These are phyloP conservation scores for Xanthostigma xanthostigma DNA, from an alignment of 2,888 invertebrate species.

Conservation along the genomic window DNA sequence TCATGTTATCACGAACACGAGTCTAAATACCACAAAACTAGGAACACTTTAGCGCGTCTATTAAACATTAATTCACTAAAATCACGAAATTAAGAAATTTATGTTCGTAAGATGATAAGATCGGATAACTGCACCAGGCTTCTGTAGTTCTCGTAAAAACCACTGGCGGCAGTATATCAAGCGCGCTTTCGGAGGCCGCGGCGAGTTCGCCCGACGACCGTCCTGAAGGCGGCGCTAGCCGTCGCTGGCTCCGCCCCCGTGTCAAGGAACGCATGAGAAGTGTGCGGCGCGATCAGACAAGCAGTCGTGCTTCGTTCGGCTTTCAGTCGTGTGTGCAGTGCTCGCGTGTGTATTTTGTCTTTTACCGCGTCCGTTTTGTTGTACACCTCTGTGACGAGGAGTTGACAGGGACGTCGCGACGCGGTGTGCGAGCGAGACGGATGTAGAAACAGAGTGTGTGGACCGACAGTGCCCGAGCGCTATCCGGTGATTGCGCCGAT, in stretches of 20 bases:
- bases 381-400: slow-evolving; percentile 22
- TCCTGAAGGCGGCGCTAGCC: slow-evolving; percentile 21
- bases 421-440: slow-evolving; percentile 12
- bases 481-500: slow-evolving; percentile 20
- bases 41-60: too few relatives aligned
- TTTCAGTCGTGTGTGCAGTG: slow-evolving; percentile 1
- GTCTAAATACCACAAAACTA: too few relatives aligned
- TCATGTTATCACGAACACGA: neutral
- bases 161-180: neutral
- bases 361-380: neutral
- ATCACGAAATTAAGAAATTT: too few relatives aligned
- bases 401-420: slow-evolving; percentile 25
- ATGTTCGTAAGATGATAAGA: too few relatives aligned
- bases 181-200: neutral
- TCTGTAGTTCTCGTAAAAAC: too few relatives aligned
- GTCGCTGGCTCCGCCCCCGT: slow-evolving; percentile 23
- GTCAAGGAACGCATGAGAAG: slow-evolving; percentile 29
- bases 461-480: slow-evolving; percentile 9
- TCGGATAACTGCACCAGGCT: too few relatives aligned
- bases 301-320: slow-evolving; percentile 20
- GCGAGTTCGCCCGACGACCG: slow-evolving; percentile 16
- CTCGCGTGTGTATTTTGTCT: neutral
- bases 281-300: slow-evolving; percentile 20
- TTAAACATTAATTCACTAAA: too few relatives aligned
- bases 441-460: slow-evolving; percentile 8